Evolutionary conservation across 1,140 invertebrate species (phyloP), one percentile per base, ranked within the genome.

Genomic region (Caenorhabditis briggsae): DNA sequence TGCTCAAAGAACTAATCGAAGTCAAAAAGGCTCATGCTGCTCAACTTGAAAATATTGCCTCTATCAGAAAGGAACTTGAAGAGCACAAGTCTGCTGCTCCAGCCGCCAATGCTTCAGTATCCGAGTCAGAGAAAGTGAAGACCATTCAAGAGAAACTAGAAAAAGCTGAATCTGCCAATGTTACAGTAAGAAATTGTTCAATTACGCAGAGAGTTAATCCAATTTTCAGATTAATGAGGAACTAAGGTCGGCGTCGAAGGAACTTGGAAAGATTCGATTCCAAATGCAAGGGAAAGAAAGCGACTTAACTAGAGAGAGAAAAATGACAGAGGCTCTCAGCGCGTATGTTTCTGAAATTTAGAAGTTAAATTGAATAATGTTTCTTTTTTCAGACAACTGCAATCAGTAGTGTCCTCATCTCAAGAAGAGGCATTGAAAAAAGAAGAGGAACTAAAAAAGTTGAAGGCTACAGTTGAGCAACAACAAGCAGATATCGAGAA

Each of bases 41-140:
- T 46, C 61, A 61, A 50, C 50, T 59, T 1, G 41, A 65, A 58
- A 83, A 25, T 23, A 56, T 83, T 7, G 41, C 82, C 1, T 58
- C 41, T 56, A 70, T 82, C 82, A 46, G 41, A 88, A 65, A 88
- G 82, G 3, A 84, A 90, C 61, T 82, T 88, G 43, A 90, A 90
- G 65, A 91, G 87, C 89, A 70, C 86, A 46, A 82, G 89, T 33
- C 90, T 86, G 74, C 90, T 90, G 85, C 82, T 86, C 25, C 61
- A 64, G 18, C 86, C 86, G 23, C 41, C 88, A 83, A 78, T 23
- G 46, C 70, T 23, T 53, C 70, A 78, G 43, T 23, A 53, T 78
- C 46, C 14, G 70, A 78, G 53, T 78, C 43, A 23, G 70, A 78
- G 53, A 88, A 90, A 82, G 61, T 91, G 14, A 90, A 91, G 43